Evolutionary conservation across 1,140 invertebrate species (phyloP), one percentile per base, ranked within the genome.

Genomic region (Venustaconcha ellipsiformis): DNA sequence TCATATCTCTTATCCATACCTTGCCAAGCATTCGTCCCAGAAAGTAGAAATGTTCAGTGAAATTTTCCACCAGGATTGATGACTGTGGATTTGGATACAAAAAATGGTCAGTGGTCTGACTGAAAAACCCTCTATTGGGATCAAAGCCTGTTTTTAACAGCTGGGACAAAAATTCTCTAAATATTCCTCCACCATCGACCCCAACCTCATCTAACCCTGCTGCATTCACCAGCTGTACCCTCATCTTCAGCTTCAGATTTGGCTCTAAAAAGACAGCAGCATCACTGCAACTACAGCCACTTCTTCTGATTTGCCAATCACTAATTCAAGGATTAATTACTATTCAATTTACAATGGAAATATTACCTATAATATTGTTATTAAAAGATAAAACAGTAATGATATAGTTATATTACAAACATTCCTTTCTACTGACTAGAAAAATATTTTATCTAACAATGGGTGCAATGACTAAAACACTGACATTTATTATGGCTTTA

Each of bases 21-120:
- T 99, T 99, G 60, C 97, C 98, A 8, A 99, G 89, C 88, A 99
- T 96, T 67, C 97, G 91, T 14, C 97, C 98, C 74, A 99, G 95
- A 86, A 99, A 99, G 88, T 94, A 98, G 88, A 97, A 99, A 91
- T 99, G 98, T 82, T 95, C 94, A 1, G 93, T 92, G 88, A 94
- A 98, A 86, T 98, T 94, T 12, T 95, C 93, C 23, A 96, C 93
- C 0, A 99, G 89, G 23, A 96, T 89, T 76, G 94, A 92, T 14
- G 97, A 96, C 60, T 95, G 94, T 0, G 97, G 97, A 91, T 99
- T 99, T 0, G 98, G 98, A 90, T 99, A 99, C 14, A 99, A 88
- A 88, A 96, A 94, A 85, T 97, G 96, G 84, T 99, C 96, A 78
- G 94, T 94, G 1, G 97, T 99, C 18, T 97, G 91, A 69, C 94